Evolutionary conservation across 2,888 invertebrate species (phyloP).

Genomic region (Metalampra italica): DNA sequence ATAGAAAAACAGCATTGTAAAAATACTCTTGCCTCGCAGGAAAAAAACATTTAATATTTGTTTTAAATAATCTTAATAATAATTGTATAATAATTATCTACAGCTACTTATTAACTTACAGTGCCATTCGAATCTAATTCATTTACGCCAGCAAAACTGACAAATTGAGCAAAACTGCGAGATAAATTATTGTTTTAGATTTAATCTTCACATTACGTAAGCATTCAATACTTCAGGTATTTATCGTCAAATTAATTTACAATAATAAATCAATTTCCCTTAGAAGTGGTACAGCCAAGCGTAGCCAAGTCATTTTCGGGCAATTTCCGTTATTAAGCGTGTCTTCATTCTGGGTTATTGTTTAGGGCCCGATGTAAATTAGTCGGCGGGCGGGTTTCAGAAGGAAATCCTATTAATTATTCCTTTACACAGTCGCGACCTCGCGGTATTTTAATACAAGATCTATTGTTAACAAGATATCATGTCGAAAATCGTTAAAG

Average conservation of each 20-base stretch:
- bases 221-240: too few relatives aligned
- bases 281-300: conserved; percentile 28
- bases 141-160: too few relatives aligned
- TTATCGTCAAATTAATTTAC: conserved; percentile 28
- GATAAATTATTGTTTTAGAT: too few relatives aligned
- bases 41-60: too few relatives aligned
- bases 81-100: too few relatives aligned
- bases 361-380: conserved; percentile 58
- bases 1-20: too few relatives aligned
- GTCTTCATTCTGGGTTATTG: conserved; percentile 53
- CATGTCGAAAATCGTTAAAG: not conserved
- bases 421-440: conserved; percentile 27
- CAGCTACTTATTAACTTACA: too few relatives aligned
- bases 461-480: conserved; percentile 13
- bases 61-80: too few relatives aligned
- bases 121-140: too few relatives aligned
- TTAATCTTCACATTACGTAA: too few relatives aligned
- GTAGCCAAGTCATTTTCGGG: conserved; percentile 44
- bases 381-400: conserved; percentile 39
- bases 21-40: too few relatives aligned
- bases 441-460: conserved; percentile 21
- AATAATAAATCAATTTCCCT: conserved; percentile 43
- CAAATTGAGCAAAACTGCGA: too few relatives aligned
- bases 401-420: conserved; percentile 53
- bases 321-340: conserved; percentile 55